A percentile compares a stretch with the other conserved stretches of the same genome.
phyloP scores from a whole-genome alignment of 2,113 vertebrate genomes.

The Potamarius usumacintae region DNA sequence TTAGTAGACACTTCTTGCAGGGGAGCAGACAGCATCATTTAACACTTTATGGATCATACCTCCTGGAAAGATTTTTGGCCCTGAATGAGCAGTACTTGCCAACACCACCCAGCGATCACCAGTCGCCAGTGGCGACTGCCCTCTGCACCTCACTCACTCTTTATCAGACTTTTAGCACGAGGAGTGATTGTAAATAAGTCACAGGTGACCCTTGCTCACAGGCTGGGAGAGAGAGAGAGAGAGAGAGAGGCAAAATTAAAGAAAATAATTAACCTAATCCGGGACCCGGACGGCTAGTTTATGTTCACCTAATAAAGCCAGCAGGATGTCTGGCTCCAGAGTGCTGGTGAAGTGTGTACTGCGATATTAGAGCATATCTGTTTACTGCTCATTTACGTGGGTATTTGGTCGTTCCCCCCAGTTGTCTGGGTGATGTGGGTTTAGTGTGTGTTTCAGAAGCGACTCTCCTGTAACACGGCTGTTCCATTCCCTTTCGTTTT shows the following conservation, averaged over 20 bases:
- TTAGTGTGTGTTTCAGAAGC: background rate
- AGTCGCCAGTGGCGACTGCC: constrained; percentile 34
- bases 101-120: constrained; percentile 30
- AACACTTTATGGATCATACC: constrained; percentile 56
- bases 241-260: constrained; percentile 46
- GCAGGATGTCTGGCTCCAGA: constrained; percentile 52
- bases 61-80: constrained; percentile 46
- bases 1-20: constrained; percentile 41
- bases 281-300: constrained; percentile 57
- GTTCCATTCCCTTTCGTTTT: background rate
- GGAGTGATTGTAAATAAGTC: constrained; percentile 45
- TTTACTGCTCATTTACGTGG: constrained; percentile 25
- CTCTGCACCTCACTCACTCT: constrained; percentile 29
- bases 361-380: constrained; percentile 40
- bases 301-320: constrained; percentile 59
- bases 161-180: constrained; percentile 45
- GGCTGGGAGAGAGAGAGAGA: constrained; percentile 34
- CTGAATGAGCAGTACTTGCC: constrained; percentile 27
- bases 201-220: constrained; percentile 56
- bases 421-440: background rate
- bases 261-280: constrained; percentile 68
- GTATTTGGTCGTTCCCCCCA: background rate
- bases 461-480: background rate
- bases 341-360: constrained; percentile 19
- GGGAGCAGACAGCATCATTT: constrained; percentile 49